Conservation (phyloP, 2,888 invertebrate species). For the Anthophora plumipes region DNA sequence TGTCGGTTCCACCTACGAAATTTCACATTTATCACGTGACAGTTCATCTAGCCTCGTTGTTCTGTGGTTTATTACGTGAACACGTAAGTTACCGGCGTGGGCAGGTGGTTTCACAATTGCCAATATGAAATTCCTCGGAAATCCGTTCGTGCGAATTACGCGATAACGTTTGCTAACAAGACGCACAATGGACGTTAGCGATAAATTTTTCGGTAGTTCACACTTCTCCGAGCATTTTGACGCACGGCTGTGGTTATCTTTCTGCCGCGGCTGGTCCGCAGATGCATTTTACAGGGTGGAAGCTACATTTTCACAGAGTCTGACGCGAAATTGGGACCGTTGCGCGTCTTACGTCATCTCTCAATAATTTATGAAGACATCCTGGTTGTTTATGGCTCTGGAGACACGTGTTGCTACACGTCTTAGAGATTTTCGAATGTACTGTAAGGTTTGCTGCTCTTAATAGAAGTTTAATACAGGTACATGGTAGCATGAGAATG, state of each 20-base stretch:
- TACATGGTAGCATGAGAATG: too few species aligned
- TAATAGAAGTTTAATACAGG: background rate
- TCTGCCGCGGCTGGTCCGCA: background rate
- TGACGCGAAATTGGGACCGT: background rate
- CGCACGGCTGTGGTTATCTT: background rate
- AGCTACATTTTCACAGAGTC: slow-evolving; percentile 8
- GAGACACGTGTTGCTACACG: background rate
- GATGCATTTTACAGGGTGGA: background rate
- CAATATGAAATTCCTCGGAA: slow-evolving; percentile 23
- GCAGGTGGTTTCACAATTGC: background rate
- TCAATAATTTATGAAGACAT: slow-evolving; percentile 3
- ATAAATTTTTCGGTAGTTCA: slow-evolving; percentile 34
- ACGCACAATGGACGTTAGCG: slow-evolving; percentile 26
- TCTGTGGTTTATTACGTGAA: background rate
- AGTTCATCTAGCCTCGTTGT: slow-evolving; percentile 22
- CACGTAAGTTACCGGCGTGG: slow-evolving; percentile 26
- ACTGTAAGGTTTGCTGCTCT: background rate
- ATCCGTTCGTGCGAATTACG: slow-evolving; percentile 38
- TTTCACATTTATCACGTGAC: slow-evolving; percentile 3
- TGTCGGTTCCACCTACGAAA: slow-evolving; percentile 5
- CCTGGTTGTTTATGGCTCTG: background rate
- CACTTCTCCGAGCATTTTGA: background rate
- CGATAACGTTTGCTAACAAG: slow-evolving; percentile 26
- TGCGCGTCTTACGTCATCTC: background rate
- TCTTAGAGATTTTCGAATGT: background rate